Evolutionary conservation across 2,888 invertebrate species (phyloP), one percentile per base, ranked within the genome.

Genomic region (Marasmarcha lunaedactyla): DNA sequence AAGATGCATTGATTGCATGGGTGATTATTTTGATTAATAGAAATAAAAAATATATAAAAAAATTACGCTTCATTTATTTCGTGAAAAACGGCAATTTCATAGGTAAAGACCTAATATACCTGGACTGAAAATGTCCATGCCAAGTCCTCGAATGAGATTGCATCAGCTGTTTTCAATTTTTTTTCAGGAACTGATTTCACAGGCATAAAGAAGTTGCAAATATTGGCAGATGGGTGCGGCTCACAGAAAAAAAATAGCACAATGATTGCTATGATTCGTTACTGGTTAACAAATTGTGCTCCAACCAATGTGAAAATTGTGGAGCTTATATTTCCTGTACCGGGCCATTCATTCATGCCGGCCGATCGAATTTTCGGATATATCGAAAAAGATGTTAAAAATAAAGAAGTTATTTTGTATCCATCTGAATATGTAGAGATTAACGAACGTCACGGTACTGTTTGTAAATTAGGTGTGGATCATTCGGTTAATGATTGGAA

Each of bases 101-200:
- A n/a, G n/a, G n/a, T n/a, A n/a, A n/a, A n/a, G n/a, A n/a, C n/a
- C n/a, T n/a, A n/a, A n/a, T n/a, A n/a, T n/a, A n/a, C n/a, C n/a
- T 36, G 36, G 36, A 36, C 36, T 2, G 36, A 36, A 15, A 36
- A 36, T 15, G 14, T 14, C n/a, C n/a, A 7, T 15, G 20, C 15
- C n/a, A 13, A 20, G 14, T 15, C 10, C 11, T 14, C 36, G 2
- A 15, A 9, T 11, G 36, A 36, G 25, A 15, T 36, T 36, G 36
- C n/a, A 10, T 14, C 14, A 12, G 14, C 14, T 13, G 5, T 15
- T 6, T 15, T 35, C 5, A 9, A 33, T 11, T 12, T 11, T 33
- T 33, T 33, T 6, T 9, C n/a, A n/a, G n/a, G n/a, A n/a, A n/a
- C n/a, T n/a, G n/a, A n/a, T n/a, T n/a, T n/a, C n/a, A n/a, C 5